Evolutionary conservation across 2,113 vertebrate genomes (phyloP), one percentile per base, ranked within the genome.

Genomic region (Zosterops pallidus): DNA sequence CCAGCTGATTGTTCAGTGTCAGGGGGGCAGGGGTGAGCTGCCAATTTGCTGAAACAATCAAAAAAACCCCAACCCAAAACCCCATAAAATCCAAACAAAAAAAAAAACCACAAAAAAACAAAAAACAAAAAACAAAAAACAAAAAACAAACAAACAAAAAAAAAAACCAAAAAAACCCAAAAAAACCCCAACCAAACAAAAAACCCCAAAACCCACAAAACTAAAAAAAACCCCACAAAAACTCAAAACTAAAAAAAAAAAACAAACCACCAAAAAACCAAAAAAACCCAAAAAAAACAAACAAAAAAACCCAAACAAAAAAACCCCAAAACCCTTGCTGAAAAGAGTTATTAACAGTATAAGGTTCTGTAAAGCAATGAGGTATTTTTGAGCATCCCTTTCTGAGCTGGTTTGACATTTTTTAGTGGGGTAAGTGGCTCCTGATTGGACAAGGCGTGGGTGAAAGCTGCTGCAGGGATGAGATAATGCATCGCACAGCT

Each of bases 391-490:
- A 86, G 35, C 82, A 85, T 81, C 37, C 16, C 71, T 67, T 81
- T 28, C 50, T 63, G 88, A 83, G 83, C 39, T 18, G 37, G 26
- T 33, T 89, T 92, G 84, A 67, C 87, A 82, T 70, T 84, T 94
- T 89, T 89, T 63, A 78, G 69, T 17, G 62, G 62, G 74, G 56
- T 87, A 67, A 31, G 2, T 70, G 72, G 50, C 80, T 91, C 71
- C 69, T 92, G 60, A 47, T 94, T 3, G 44, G 89, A 46, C 93
- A 42, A 49, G 83, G 75, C 1, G 39, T 96, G 88, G 94, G 83
- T 82, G 93, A 90, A 70, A 83, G 88, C 85, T 88, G 41, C 92
- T 55, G 55, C 25, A 69, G 52, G 42, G 83, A 86, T 96, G 87
- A 91, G 92, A 22, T 77, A 70, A 83, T 69, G 28, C 76, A 41